Conservation (phyloP, 1,140 invertebrate genomes). For the Eriocheir sinensis region DNA sequence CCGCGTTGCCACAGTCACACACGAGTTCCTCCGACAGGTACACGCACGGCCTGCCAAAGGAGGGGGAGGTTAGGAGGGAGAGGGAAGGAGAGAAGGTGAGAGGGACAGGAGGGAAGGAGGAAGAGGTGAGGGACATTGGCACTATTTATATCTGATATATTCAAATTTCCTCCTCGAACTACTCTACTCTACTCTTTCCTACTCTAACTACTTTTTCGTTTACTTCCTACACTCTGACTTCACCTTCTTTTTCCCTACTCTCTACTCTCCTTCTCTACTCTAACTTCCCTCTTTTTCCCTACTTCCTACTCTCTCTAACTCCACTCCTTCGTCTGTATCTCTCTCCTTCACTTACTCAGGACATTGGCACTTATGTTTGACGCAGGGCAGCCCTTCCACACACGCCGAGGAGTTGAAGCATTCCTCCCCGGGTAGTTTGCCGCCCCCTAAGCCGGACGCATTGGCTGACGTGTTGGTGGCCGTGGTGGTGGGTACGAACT, state of each 20-base stretch:
- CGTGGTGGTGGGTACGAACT: not conserved
- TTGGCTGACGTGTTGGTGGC: not conserved
- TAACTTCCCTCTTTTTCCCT: no score
- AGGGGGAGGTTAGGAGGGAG: not conserved
- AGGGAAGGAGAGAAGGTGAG: not conserved
- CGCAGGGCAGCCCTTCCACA: not conserved
- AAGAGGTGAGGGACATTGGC: not conserved
- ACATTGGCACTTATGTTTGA: not conserved
- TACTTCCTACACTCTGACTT: no score
- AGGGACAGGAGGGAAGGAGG: not conserved
- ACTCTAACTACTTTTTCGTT: no score
- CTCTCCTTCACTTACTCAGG: not conserved
- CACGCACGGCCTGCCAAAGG: not conserved
- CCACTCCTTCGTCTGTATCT: no score
- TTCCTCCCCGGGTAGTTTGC: not conserved
- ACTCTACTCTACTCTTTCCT: no score
- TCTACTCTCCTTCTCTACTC: no score
- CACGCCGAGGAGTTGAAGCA: not conserved
- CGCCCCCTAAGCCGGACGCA: not conserved
- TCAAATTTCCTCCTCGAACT: no score
- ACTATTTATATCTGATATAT: no score
- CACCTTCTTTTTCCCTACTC: no score
- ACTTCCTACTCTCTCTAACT: no score
- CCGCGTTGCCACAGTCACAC: not conserved
- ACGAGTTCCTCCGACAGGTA: not conserved